Percentiles rank a stretch among this genome's conserved stretches.
Conservation (phyloP, 2,888 invertebrate species). For the Aricia artaxerxes region DNA sequence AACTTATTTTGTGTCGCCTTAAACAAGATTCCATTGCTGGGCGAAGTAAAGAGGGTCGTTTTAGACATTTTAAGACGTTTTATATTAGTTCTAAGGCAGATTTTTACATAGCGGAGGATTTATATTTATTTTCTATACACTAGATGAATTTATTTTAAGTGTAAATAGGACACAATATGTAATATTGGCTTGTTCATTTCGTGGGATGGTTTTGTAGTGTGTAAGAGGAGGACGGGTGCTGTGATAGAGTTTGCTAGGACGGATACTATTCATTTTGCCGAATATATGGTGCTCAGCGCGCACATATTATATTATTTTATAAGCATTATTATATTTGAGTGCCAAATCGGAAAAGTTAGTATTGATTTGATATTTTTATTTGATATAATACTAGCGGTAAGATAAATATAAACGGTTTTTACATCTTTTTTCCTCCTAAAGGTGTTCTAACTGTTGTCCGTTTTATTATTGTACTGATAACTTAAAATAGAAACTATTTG, state of each 20-base stretch:
- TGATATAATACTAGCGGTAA: constrained; percentile 47
- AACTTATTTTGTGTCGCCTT: constrained; percentile 21
- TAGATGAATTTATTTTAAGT: constrained; percentile 30
- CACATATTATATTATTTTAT: constrained; percentile 34
- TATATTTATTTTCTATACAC: constrained; percentile 35
- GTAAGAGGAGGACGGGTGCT: constrained; percentile 66
- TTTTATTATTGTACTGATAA: constrained; percentile 73
- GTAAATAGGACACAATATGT: constrained; percentile 24
- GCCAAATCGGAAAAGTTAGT: constrained; percentile 50
- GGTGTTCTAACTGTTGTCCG: constrained; percentile 74
- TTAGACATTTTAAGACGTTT: constrained; percentile 49
- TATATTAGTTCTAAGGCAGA: constrained; percentile 55
- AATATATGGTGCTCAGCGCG: constrained; percentile 40
- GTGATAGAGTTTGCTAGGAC: constrained; percentile 68
- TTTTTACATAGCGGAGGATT: constrained; percentile 39
- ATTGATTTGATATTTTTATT: constrained; percentile 45
- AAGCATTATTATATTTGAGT: constrained; percentile 42
- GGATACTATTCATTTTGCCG: constrained; percentile 41
- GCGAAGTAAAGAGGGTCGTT: constrained; percentile 37
- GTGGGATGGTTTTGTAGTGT: constrained; percentile 48
- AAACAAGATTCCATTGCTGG: constrained; percentile 33
- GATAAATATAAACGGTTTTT: constrained; percentile 66
- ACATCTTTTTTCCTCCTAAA: constrained; percentile 65
- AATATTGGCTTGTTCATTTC: constrained; percentile 12
- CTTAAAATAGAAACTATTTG: constrained; percentile 74